Evolutionary conservation across 2,113 vertebrate species (phyloP).

Genomic region (Centropus unirufus): DNA sequence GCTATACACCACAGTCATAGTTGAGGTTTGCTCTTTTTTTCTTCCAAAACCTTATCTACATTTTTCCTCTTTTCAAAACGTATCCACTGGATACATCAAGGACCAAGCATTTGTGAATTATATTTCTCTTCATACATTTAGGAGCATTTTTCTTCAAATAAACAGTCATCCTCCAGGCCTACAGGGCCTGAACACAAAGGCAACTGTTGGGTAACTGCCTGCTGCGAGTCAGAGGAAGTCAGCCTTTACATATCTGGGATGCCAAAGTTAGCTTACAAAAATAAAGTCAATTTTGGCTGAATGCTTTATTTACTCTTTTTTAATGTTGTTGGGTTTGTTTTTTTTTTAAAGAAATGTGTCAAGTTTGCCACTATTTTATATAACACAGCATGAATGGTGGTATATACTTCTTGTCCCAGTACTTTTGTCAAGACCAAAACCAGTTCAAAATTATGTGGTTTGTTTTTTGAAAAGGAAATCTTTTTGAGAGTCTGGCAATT

Average conservation of each 20-base stretch:
- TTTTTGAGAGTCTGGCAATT: neutral
- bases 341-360: neutral
- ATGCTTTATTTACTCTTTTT: slow-evolving; percentile 31
- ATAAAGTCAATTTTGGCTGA: slow-evolving; percentile 32
- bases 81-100: neutral
- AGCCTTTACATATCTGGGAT: slow-evolving; percentile 26
- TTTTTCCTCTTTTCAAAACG: neutral
- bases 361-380: neutral
- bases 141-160: slow-evolving; percentile 33
- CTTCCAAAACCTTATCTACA: neutral
- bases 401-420: neutral
- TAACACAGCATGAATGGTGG: neutral
- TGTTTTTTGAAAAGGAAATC: neutral
- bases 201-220: slow-evolving; percentile 29
- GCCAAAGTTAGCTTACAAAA: slow-evolving; percentile 34
- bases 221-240: neutral
- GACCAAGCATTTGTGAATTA: neutral
- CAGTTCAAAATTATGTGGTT: neutral
- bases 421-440: neutral
- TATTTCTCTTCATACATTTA: slow-evolving; percentile 14
- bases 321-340: neutral
- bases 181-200: slow-evolving; percentile 5
- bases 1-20: neutral
- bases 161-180: neutral
- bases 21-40: neutral